These are phyloP conservation scores for Ochotona curzoniae DNA, from an alignment of 2,113 vertebrate genomes.

Conservation along the genomic window DNA sequence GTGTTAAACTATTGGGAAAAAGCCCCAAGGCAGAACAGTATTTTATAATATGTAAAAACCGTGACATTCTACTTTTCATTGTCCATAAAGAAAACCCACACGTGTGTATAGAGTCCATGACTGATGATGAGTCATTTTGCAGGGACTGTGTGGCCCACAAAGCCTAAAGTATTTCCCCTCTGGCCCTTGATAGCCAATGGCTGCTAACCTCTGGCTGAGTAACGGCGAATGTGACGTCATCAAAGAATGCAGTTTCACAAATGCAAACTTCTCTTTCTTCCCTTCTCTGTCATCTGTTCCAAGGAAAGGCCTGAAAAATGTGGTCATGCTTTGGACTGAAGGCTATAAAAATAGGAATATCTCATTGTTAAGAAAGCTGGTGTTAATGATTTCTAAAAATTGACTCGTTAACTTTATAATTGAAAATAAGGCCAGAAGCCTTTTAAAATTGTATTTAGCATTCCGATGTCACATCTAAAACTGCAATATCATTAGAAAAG, in stretches of 20 bases:
- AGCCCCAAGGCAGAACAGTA: background rate
- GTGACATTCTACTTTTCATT: background rate
- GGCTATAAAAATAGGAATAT: background rate
- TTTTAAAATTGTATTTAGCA: slow-evolving; percentile 21
- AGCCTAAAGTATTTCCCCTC: background rate
- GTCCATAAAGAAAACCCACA: background rate
- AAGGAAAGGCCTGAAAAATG: background rate
- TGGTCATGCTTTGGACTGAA: background rate
- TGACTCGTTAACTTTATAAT: slow-evolving; percentile 8
- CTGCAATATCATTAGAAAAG: background rate
- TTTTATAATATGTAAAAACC: background rate
- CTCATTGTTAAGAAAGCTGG: slow-evolving; percentile 29
- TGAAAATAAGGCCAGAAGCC: slow-evolving; percentile 4
- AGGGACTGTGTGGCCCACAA: background rate
- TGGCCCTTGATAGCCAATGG: background rate
- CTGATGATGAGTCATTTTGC: background rate
- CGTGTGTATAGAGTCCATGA: background rate
- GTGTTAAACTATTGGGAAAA: slow-evolving; percentile 5
- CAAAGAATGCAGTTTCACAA: background rate
- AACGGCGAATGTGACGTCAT: background rate
- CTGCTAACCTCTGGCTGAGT: background rate
- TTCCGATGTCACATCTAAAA: background rate
- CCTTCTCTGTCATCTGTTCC: background rate
- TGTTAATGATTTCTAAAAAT: background rate
- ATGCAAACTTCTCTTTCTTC: background rate